A percentile compares a stretch with the other conserved stretches of the same genome.
phyloP scores from a whole-genome alignment of 2,113 vertebrate genomes.

The Cyphomyrus discorhynchus region DNA sequence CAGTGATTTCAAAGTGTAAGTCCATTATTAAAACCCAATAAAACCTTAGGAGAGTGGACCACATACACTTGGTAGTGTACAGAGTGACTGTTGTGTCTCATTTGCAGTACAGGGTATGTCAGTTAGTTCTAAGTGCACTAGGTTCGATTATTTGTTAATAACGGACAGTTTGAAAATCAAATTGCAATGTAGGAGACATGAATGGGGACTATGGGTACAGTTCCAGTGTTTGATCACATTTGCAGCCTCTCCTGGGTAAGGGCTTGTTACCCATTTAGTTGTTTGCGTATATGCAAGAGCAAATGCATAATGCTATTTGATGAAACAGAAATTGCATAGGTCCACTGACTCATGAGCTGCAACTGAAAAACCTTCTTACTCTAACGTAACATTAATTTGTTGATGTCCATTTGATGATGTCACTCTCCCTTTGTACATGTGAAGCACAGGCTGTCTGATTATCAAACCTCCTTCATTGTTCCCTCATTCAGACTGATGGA shows the following conservation, averaged over 20 bases:
- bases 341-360: slow-evolving; percentile 27
- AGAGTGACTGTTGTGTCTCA: background rate
- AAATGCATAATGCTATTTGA: slow-evolving; percentile 41
- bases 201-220: slow-evolving; percentile 44
- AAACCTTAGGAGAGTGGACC: background rate
- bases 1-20: slow-evolving; percentile 61
- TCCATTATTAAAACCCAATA: slow-evolving; percentile 36
- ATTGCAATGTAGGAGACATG: slow-evolving; percentile 30
- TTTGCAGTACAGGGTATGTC: slow-evolving; percentile 44
- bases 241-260: slow-evolving; percentile 32
- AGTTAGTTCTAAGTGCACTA: slow-evolving; percentile 21
- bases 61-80: background rate
- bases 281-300: slow-evolving; percentile 42
- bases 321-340: slow-evolving; percentile 33
- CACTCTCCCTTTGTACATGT: slow-evolving; percentile 8
- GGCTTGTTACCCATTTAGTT: background rate
- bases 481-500: slow-evolving; percentile 9
- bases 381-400: slow-evolving; percentile 12
- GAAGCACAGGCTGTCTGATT: slow-evolving; percentile 14
- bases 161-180: slow-evolving; percentile 43
- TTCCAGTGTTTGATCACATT: slow-evolving; percentile 54
- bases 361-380: background rate
- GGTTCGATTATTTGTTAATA: background rate
- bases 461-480: slow-evolving; percentile 21
- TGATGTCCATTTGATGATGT: slow-evolving; percentile 15